Base-by-base conservation (phyloP, 2,113 vertebrate species). In the Hirundichthys speculiger region DNA sequence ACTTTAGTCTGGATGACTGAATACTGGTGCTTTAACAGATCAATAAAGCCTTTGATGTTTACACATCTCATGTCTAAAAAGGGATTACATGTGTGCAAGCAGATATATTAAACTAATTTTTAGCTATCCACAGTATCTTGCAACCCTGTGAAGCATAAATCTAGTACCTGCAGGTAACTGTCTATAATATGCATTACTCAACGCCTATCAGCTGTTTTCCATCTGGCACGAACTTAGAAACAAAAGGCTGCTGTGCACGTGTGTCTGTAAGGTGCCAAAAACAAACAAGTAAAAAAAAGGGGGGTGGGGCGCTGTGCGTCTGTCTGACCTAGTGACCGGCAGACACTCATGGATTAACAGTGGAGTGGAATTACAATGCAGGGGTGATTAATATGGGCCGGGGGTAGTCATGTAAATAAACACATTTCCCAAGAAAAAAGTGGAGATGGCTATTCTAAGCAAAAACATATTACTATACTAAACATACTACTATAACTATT, bases 261-360 rank as follows among this genome's bases (percentile, higher is more conserved):
- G 39, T 51, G 46, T 56, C 14, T 63, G 51, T n/a, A n/a, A n/a
- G n/a, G n/a, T n/a, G n/a, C n/a, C n/a, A n/a, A n/a, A n/a, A n/a
- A n/a, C n/a, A n/a, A n/a, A n/a, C n/a, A 6, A n/a, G 24, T 25
- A 11, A 2, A n/a, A 21, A 19, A 3, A 1, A 47, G 24, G 51
- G 3, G 40, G 34, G 18, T 19, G 25, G 60, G 42, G 40, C 42
- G 15, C 16, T 38, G 41, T 63, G 43, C 34, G 13, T 15, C 39
- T 52, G 66, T 67, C 18, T 83, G 81, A 80, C 75, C 79, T 55
- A 79, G 61, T 77, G 69, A 82, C 65, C 75, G 49, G 59, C 78
- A 78, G 64, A 76, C 75, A 68, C 49, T 65, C 73, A 54, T 51
- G 62, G 79, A 85, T 79, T 82, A 81, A 47, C 46, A 21, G 5